Base-by-base conservation (phyloP, 2,113 vertebrate genomes). In the Odocoileus virginianus region DNA sequence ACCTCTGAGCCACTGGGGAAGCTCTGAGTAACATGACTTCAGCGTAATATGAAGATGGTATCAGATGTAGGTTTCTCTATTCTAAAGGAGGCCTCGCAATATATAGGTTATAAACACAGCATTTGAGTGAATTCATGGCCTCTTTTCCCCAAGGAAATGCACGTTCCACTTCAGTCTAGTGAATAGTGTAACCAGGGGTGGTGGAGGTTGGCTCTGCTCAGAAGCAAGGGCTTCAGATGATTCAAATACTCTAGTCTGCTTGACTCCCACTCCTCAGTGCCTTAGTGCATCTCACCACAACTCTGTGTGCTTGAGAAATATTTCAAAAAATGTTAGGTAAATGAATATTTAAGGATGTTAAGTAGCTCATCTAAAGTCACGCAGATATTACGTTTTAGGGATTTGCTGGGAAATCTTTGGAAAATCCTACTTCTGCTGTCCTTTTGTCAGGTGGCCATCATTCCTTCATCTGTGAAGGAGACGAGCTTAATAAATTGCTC, bases 221-320 rank as follows among this genome's bases (percentile, higher is more conserved):
- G 82, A 67, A 52, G 9, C 2, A 19, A 78, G n/a, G 43, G 3
- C 4, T 33, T 76, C 52, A 1, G 45, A 13, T 33, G 10, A 45
- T 23, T 19, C 30, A 87, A 64, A 78, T 40, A 9, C 19, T 54
- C 0, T 15, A 1, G 2, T 33, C 52, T 81, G 23, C 30, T 54
- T 28, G 27, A 16, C 14, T 64, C 27, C 2, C 1, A 2, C 0
- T n/a, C 27, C 5, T 12, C 54, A 55, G 55, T 30, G 21, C 52
- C 10, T 78, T 21, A 14, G 76, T 89, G 55, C 28, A 84, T 33
- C 58, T 89, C 76, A 64, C 12, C n/a, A 21, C 23, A 40, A 11
- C 47, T 94, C 36, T 57, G 16, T 95, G 45, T 58, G 45, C 43
- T 92, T 60, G 36, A 74, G 7, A 50, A 90, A 85, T 83, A 76